A percentile compares a stretch with the other conserved stretches of the same genome.
phyloP scores from a whole-genome alignment of 2,888 invertebrate species.

The Nipponacmea schrenckii region DNA sequence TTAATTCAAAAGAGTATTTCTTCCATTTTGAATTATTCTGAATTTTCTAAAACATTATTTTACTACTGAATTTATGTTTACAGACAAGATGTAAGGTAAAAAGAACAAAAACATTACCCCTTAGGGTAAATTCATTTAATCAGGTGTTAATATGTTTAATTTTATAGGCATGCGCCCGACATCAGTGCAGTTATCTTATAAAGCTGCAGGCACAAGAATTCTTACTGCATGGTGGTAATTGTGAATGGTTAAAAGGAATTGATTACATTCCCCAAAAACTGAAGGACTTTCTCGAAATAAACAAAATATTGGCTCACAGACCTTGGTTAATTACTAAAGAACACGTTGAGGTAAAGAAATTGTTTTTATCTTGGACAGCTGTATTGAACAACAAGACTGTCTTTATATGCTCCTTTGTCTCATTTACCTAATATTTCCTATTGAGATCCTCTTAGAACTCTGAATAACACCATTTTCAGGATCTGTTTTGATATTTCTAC shows the following conservation, averaged over 20 bases:
- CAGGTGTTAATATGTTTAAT: too few species aligned
- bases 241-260: conserved; percentile 81
- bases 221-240: conserved; percentile 80
- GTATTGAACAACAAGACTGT: background rate
- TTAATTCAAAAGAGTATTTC: too few species aligned
- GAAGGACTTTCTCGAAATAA: conserved; percentile 83
- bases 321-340: conserved; percentile 83
- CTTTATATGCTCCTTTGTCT: background rate
- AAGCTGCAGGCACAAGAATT: conserved; percentile 85
- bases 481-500: background rate
- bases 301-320: conserved; percentile 86
- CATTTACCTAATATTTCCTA: background rate
- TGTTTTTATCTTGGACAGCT: background rate
- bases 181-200: conserved; percentile 85
- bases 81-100: too few species aligned
- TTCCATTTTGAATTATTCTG: too few species aligned
- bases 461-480: background rate
- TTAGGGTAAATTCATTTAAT: too few species aligned
- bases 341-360: conserved; percentile 79
- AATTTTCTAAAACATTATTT: too few species aligned
- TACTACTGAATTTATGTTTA: too few species aligned
- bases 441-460: too few species aligned
- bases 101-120: too few species aligned
- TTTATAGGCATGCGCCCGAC: conserved; percentile 83
- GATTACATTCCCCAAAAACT: conserved; percentile 81